phyloP scores from a whole-genome alignment of 2,888 invertebrate species.

The Cerastis rubricosa region DNA sequence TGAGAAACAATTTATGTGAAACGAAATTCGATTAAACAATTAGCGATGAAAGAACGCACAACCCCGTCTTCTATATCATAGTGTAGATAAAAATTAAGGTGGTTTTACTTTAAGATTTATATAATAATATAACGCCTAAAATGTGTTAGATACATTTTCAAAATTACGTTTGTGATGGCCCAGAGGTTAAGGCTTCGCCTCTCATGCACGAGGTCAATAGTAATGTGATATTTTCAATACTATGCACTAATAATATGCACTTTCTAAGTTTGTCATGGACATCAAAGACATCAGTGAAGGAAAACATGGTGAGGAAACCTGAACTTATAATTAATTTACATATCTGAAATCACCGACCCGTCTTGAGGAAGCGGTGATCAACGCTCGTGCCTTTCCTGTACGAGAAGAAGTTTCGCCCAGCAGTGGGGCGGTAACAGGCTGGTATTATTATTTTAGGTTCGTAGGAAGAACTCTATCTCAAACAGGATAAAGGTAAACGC shows the following conservation, averaged over 20 bases:
- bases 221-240: neutral
- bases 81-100: too few relatives aligned
- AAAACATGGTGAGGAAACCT: neutral
- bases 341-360: neutral
- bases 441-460: neutral
- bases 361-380: neutral
- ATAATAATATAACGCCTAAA: neutral
- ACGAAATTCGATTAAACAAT: too few relatives aligned
- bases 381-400: neutral
- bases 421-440: neutral
- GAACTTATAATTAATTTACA: neutral
- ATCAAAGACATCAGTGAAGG: too few relatives aligned
- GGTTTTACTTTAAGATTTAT: neutral
- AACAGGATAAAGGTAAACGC: constrained; percentile 38
- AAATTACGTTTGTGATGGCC: neutral
- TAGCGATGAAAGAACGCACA: too few relatives aligned
- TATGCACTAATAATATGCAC: too few relatives aligned
- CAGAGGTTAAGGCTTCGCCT: neutral
- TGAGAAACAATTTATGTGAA: too few relatives aligned
- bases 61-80: too few relatives aligned
- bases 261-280: neutral
- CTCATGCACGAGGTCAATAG: neutral
- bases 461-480: constrained; percentile 10
- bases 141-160: neutral
- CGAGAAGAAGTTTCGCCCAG: neutral